Evolutionary conservation across 2,113 vertebrate genomes (phyloP), one percentile per base, ranked within the genome.

Genomic region (Actenoides lindsayi): DNA sequence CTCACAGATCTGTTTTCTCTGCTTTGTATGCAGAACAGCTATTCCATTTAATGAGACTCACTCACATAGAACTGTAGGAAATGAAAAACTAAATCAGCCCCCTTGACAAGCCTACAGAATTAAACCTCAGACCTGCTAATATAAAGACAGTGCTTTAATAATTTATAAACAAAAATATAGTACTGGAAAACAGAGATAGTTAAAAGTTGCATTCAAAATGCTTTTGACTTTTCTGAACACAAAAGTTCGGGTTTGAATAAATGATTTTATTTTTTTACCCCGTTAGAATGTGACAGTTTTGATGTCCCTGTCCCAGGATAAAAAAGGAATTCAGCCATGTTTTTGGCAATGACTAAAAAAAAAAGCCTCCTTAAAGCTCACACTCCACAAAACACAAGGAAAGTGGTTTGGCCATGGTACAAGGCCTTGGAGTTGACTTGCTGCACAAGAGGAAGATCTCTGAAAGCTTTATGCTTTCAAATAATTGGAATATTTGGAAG

Each of bases 21-120:
- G 30, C 59, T 96, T 92, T 89, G 35, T 42, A 90, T 92, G 56
- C 68, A 81, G 68, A 95, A 59, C 33, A 83, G 21, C 28, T 82
- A 63, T 90, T 88, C 18, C 11, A 10, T 90, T 93, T 93, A 83
- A 95, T 65, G 28, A 85, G 46, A 94, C 15, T 94, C 67, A 85
- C 54, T 96, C 92, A 91, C 33, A 93, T 31, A 94, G 68, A 95
- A 83, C 71, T 86, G 42, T 62, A 79, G 63, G 54, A 93, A 93
- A 92, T 80, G 10, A 60, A 91, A 96, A 95, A 54, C 17, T 86
- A 95, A 80, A 85, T 90, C 60, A 93, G 10, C 2, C 8, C 5
- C 31, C 41, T 88, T 93, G 76, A 92, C 37, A 83, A 95, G 50
- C 23, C 27, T 69, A 63, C 17, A 64, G 42, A 96, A 96, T 83